These are phyloP conservation scores for Drosophila buzzatii DNA, from an alignment of 2,888 invertebrate species.

Conservation along the genomic window DNA sequence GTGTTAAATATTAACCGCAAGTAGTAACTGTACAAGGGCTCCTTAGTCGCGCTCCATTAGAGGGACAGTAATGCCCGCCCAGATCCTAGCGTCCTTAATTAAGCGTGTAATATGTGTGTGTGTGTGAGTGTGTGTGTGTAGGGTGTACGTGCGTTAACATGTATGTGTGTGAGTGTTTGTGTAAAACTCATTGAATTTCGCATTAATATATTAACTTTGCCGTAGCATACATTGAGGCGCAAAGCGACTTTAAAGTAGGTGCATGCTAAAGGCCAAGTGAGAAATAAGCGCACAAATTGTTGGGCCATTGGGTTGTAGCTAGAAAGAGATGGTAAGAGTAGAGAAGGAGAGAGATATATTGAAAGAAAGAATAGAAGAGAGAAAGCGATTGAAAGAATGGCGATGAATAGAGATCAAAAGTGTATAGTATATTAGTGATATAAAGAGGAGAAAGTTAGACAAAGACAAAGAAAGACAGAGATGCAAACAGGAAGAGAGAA, in stretches of 20 bases:
- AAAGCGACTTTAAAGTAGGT: slow-evolving; percentile 43
- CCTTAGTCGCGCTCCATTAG: slow-evolving; percentile 37
- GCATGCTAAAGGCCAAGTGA: neutral
- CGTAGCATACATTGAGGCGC: slow-evolving; percentile 60
- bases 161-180: neutral
- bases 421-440: too few relatives aligned
- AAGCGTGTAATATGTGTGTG: slow-evolving; percentile 49
- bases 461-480: neutral
- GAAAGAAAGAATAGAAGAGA: neutral
- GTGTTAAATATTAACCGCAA: slow-evolving; percentile 50
- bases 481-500: neutral
- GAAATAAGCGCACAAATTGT: slow-evolving; percentile 6
- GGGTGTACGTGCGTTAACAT: slow-evolving; percentile 1
- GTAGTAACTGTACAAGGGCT: slow-evolving; percentile 32
- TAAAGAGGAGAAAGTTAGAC: too few relatives aligned
- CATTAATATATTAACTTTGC: slow-evolving; percentile 68
- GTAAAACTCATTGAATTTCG: slow-evolving; percentile 65
- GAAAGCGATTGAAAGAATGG: too few relatives aligned
- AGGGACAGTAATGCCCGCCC: slow-evolving; percentile 44
- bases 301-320: neutral
- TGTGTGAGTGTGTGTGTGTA: neutral
- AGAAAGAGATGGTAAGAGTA: neutral
- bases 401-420: too few relatives aligned
- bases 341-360: neutral
- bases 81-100: slow-evolving; percentile 57